Conservation (phyloP, 1,140 invertebrate species). For the Pseudomyrmex gracilis region DNA sequence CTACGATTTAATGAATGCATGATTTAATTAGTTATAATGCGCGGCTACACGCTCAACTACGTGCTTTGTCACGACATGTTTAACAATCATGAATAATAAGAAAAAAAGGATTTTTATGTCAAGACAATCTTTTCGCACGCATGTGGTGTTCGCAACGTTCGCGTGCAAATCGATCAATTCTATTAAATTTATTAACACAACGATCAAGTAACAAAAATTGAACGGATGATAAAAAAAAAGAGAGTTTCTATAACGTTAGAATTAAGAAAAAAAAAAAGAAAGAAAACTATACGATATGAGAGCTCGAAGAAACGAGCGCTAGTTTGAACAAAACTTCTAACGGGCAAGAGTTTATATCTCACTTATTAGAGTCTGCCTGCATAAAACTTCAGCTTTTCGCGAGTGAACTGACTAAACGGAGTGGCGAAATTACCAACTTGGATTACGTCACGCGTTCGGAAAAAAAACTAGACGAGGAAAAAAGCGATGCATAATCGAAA, state of each 20-base stretch:
- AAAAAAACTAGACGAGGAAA: background rate
- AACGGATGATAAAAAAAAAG: background rate
- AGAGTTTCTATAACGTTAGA: background rate
- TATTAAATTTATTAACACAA: slow-evolving; percentile 20
- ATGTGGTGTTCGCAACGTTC: background rate
- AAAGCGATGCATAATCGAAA: background rate
- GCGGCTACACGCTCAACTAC: slow-evolving; percentile 36
- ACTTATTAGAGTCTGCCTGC: slow-evolving; percentile 31
- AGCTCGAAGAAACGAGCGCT: slow-evolving; percentile 11
- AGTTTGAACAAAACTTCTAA: slow-evolving; percentile 26
- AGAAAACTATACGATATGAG: background rate
- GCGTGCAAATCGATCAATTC: background rate
- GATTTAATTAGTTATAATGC: slow-evolving; percentile 55
- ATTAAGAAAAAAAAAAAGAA: background rate
- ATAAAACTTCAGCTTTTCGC: slow-evolving; percentile 39
- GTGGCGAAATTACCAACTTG: slow-evolving; percentile 28
- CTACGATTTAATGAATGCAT: slow-evolving; percentile 58
- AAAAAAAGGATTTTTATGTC: background rate
- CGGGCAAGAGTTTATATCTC: slow-evolving; percentile 41
- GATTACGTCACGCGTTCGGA: background rate
- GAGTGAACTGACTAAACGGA: slow-evolving; percentile 11
- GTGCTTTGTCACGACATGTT: slow-evolving; percentile 51
- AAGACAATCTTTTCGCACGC: background rate
- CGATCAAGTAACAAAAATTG: background rate
- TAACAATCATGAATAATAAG: slow-evolving; percentile 15